Evolutionary conservation across 2,888 invertebrate genomes (phyloP), one percentile per base, ranked within the genome.

Genomic region (Parochlus steinenii): DNA sequence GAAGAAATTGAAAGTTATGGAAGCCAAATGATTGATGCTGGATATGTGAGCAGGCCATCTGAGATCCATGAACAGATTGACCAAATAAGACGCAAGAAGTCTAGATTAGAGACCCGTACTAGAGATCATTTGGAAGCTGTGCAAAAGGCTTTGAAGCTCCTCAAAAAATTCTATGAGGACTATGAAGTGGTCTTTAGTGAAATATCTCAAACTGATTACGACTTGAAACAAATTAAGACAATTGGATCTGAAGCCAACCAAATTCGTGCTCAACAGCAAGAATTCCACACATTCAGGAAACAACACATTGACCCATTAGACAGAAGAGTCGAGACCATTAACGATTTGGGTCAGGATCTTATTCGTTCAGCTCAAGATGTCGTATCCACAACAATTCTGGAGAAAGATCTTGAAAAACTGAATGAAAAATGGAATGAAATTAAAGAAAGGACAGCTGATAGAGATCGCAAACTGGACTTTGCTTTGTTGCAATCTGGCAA

Each of bases 401-500:
- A 95, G 56, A 79, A 79, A 51, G 90, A 92, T 51, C 55, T 92
- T 35, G 93, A 93, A 53, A 80, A 74, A 54, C 72, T 95, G 67
- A 89, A 89, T 50, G 87, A 90, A 40, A 74, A 72, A 39, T 93
- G 92, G 92, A 87, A 90, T 54, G 76, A 82, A 34, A 64, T 95
- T 31, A 90, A 90, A 61, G 86, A 89, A 46, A 81, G 80, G 63
- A 72, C 83, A 56, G 83, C 85, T 54, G 92, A 93, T 48, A 74
- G 92, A 31, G 90, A 92, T 51, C 73, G 90, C 37, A 77, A 77
- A 31, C 61, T 97, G 18, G 95, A 97, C 58, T 81, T 85, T 2
- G 93, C 89, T 0, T 63, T 97, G 5, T 64, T 97, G 3, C 92
- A 93, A 50, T 87, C 92, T 1, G 97, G 97, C 38, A 92, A 92